Evolutionary conservation across 1,140 invertebrate species (phyloP).

Genomic region (Bombus sibiricus): DNA sequence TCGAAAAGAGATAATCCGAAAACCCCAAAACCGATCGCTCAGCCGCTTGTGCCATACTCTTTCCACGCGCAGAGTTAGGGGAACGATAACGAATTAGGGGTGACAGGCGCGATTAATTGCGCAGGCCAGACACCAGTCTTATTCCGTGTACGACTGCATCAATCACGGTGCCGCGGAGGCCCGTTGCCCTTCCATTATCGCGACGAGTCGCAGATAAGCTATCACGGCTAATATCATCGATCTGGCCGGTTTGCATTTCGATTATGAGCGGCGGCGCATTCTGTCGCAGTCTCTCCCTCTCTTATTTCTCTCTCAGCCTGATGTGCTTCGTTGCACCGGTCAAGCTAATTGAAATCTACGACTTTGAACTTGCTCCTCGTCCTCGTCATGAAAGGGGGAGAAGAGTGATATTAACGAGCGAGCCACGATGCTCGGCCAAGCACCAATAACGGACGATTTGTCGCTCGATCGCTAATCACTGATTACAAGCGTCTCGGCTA

Average conservation of each 20-base stretch:
- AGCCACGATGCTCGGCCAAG: slow-evolving; percentile 36
- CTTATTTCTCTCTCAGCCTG: background rate
- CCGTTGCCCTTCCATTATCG: slow-evolving; percentile 50
- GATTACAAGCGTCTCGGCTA: slow-evolving; percentile 57
- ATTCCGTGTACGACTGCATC: slow-evolving; percentile 50
- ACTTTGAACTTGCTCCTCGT: slow-evolving; percentile 70
- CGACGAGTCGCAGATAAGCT: slow-evolving; percentile 60
- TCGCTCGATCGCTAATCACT: slow-evolving; percentile 71
- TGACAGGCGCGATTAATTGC: slow-evolving; percentile 58
- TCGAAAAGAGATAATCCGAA: background rate
- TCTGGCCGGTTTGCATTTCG: slow-evolving; percentile 65
- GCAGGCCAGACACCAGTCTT: slow-evolving; percentile 22
- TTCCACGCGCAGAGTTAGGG: background rate
- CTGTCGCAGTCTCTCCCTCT: background rate
- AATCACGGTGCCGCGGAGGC: slow-evolving; percentile 45
- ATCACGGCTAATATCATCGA: slow-evolving; percentile 66
- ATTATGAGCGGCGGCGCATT: slow-evolving; percentile 34
- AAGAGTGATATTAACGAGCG: slow-evolving; percentile 67
- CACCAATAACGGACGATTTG: slow-evolving; percentile 73
- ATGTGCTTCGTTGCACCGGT: background rate
- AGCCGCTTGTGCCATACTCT: too few relatives aligned
- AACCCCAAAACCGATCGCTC: background rate
- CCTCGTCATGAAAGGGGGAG: slow-evolving; percentile 12
- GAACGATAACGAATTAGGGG: slow-evolving; percentile 36
- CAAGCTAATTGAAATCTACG: slow-evolving; percentile 80